These are phyloP conservation scores for Falco biarmicus DNA, from an alignment of 2,797 vertebrate species.

Conservation along the genomic window DNA sequence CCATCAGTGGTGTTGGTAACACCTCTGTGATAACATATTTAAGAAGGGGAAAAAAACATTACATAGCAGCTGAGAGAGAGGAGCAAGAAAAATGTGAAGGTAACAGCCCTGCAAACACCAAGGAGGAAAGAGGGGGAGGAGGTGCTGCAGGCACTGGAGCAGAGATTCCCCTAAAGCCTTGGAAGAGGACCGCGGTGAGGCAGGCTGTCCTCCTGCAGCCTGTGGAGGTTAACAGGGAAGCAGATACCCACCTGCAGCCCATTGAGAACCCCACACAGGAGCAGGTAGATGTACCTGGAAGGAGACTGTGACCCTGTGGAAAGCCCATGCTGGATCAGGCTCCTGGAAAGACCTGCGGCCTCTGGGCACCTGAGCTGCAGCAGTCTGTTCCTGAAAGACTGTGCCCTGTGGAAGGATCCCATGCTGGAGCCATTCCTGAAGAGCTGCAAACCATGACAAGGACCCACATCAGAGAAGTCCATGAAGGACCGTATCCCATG, in stretches of 20 bases:
- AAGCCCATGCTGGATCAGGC: neutral
- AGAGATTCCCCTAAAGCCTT: neutral
- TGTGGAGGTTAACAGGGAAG: rapidly evolving
- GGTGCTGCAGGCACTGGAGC: rapidly evolving
- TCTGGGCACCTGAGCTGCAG: rapidly evolving
- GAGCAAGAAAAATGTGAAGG: neutral
- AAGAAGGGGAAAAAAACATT: neutral
- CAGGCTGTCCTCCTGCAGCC: neutral
- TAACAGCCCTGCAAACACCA: neutral
- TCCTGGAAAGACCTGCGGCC: neutral
- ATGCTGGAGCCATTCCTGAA: neutral
- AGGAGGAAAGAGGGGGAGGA: neutral
- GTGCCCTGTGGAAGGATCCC: neutral
- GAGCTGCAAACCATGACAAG: neutral
- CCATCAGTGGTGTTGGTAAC: neutral
- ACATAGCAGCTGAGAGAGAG: neutral
- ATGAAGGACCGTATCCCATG: neutral
- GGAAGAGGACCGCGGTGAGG: neutral
- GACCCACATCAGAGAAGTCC: neutral
- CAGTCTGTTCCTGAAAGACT: neutral
- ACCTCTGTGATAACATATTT: neutral
- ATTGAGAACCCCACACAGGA: neutral
- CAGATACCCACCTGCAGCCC: neutral
- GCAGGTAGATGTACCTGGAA: neutral
- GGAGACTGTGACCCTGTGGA: neutral